These are phyloP conservation scores for Dryobotodes eremita DNA, from an alignment of 2,888 invertebrate species.

Conservation along the genomic window DNA sequence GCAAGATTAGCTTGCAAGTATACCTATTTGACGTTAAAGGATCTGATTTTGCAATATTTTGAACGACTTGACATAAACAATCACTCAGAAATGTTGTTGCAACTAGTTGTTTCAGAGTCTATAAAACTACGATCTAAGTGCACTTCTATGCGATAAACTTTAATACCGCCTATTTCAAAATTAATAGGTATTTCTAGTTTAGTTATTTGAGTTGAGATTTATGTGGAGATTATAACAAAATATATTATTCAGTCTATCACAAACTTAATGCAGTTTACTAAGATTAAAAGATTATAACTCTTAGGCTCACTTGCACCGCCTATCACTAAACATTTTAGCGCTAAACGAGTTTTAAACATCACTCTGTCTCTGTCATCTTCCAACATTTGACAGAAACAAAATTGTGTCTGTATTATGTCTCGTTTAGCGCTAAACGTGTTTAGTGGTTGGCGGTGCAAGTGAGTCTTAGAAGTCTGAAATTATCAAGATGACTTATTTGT, in stretches of 20 bases:
- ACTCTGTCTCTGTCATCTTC: too few species aligned
- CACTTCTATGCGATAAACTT: slow-evolving; percentile 4
- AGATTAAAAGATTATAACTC: neutral
- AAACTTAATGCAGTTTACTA: neutral
- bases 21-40: neutral
- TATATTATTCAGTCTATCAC: neutral
- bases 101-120: slow-evolving; percentile 12
- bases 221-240: neutral
- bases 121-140: slow-evolving; percentile 5
- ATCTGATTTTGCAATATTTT: slow-evolving; percentile 1
- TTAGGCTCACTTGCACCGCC: neutral
- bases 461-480: neutral
- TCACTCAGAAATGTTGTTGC: slow-evolving; percentile 4
- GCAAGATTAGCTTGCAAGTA: neutral
- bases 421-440: too few species aligned
- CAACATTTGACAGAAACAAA: too few species aligned
- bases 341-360: too few species aligned
- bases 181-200: neutral
- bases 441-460: too few species aligned
- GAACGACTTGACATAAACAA: neutral
- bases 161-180: neutral
- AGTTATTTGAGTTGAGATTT: neutral
- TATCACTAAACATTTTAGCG: too few species aligned
- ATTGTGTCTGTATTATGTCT: too few species aligned
- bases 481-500: neutral